Evolutionary conservation across 1,140 invertebrate species (phyloP), one percentile per base, ranked within the genome.

Genomic region (Tenebrio molitor): DNA sequence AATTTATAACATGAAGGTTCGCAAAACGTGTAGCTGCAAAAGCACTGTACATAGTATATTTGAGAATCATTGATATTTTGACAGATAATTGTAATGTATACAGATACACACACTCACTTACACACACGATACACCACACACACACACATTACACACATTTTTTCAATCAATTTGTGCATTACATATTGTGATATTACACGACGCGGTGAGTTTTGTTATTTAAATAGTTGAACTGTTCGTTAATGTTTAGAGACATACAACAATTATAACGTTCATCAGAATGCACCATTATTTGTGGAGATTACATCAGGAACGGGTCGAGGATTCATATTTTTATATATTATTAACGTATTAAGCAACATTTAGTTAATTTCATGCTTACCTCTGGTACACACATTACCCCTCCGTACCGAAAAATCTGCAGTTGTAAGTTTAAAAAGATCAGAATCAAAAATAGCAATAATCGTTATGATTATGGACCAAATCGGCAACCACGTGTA

Each of bases 21-120:
- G 76, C 76, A 68, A 77, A 77, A 77, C 76, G 74, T 77, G 76
- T 77, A 77, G 74, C 76, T 77, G 72, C 72, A 72, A 73, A 74
- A 69, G 71, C 72, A 75, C 68, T 77, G 76, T 77, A 77, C n/a
- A 77, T 77, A 77, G 66, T 34, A 44, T 50, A 66, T 44, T 65
- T 44, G 42, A 65, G 34, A 63, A 53, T 53, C 21, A 58, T 29
- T 58, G 21, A 58, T 73, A 63, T 73, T 70, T 73, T 69, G 50
- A 70, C 58, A 41, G 23, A 70, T 58, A 53, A 53, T 53, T 21
- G 46, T 62, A 70, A 73, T 73, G 72, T 70, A 73, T 73, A 73
- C 72, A 58, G 41, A 68, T 17, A 58, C 58, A 58, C 64, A 68
- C 39, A 53, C 50, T 16, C 65, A n/a, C n/a, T n/a, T n/a, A n/a